Evolutionary conservation across 2,113 vertebrate genomes (phyloP).

Genomic region (Phylloscopus trochilus): DNA sequence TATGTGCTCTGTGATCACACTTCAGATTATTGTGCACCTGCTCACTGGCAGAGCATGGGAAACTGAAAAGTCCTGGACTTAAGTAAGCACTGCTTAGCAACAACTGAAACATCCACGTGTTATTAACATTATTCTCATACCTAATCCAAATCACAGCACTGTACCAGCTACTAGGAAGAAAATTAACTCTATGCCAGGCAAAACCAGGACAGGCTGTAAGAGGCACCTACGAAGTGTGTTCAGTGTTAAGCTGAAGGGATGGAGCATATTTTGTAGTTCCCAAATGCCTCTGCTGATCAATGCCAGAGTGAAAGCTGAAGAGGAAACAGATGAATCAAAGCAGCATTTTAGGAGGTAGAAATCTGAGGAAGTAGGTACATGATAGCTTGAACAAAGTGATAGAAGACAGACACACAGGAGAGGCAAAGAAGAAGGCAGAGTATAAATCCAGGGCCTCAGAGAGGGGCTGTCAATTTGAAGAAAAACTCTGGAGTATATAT

Average conservation of each 20-base stretch:
- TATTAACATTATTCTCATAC: neutral
- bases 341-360: neutral
- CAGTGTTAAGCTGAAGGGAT: neutral
- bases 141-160: neutral
- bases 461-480: neutral
- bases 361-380: neutral
- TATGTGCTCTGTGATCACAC: neutral
- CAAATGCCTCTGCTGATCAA: neutral
- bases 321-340: neutral
- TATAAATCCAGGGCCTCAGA: slow-evolving; percentile 1
- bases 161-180: neutral
- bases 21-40: neutral
- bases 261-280: neutral
- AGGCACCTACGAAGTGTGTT: neutral
- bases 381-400: neutral
- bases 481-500: neutral
- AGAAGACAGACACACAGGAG: neutral
- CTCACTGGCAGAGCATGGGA: neutral
- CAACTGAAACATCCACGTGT: neutral
- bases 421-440: neutral
- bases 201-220: neutral
- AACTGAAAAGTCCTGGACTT: neutral
- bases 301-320: neutral
- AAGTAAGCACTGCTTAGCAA: neutral
- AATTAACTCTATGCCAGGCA: neutral